Evolutionary conservation across 2,888 invertebrate genomes (phyloP).

Genomic region (Amorpha juglandis): DNA sequence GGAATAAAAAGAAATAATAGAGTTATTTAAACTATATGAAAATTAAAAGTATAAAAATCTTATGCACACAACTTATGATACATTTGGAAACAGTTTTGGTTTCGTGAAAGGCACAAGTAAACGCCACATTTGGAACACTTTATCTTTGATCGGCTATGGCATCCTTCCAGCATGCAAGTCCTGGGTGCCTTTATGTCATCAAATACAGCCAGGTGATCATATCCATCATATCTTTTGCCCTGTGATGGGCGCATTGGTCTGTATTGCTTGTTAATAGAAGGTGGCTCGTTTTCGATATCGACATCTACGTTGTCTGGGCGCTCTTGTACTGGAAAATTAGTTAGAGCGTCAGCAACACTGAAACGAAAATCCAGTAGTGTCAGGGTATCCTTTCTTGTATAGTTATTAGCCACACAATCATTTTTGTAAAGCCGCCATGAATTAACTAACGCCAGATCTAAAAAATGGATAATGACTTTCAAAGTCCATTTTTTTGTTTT

Average conservation of each 20-base stretch:
- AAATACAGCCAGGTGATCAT: conserved; percentile 26
- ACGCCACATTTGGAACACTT: conserved; percentile 24
- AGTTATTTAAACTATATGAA: too few species aligned
- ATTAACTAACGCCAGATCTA: conserved; percentile 43
- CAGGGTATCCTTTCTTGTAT: too few species aligned
- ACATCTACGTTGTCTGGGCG: background rate
- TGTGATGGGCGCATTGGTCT: conserved; percentile 18
- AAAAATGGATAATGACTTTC: conserved; percentile 44
- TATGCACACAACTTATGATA: too few species aligned
- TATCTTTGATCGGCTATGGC: conserved; percentile 18
- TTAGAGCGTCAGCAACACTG: conserved; percentile 17
- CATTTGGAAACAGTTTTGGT: conserved; percentile 3
- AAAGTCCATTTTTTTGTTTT: conserved; percentile 50
- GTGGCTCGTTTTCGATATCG: too few species aligned
- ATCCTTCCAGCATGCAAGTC: conserved; percentile 11
- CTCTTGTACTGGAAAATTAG: conserved; percentile 16
- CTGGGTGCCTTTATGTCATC: conserved; percentile 27
- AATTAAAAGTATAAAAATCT: too few species aligned
- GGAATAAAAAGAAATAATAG: too few species aligned
- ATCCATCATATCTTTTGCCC: conserved; percentile 24
- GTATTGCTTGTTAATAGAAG: background rate
- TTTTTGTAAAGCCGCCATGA: conserved; percentile 42
- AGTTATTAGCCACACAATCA: conserved; percentile 11
- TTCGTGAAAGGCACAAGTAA: conserved; percentile 21
- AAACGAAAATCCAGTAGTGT: too few species aligned